Conservation (phyloP, 2,113 vertebrate species). For the Brachypteracias leptosomus region DNA sequence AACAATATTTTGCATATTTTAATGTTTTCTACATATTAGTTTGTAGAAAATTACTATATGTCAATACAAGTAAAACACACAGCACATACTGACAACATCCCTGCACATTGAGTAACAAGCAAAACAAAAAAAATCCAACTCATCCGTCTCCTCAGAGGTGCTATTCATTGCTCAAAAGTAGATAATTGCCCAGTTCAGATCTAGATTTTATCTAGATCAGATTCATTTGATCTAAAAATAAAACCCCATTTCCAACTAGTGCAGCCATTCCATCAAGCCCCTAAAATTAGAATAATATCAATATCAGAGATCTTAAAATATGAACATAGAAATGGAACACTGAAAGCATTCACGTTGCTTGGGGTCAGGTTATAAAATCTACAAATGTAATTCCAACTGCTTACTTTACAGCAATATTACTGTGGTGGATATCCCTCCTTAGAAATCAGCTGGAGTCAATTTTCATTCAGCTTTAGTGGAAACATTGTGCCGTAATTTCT, state of each 20-base stretch:
- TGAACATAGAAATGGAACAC: not conserved
- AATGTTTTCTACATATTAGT: no score
- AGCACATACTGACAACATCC: not conserved
- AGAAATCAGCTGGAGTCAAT: not conserved
- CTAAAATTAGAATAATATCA: not conserved
- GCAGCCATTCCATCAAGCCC: not conserved
- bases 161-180: not conserved
- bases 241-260: not conserved
- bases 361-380: not conserved
- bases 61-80: not conserved
- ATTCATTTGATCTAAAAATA: constrained; percentile 17
- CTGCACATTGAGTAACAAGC: not conserved
- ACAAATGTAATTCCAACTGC: not conserved
- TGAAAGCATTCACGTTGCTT: not conserved
- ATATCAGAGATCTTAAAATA: not conserved
- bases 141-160: not conserved
- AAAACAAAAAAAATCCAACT: not conserved
- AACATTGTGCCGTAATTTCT: not conserved
- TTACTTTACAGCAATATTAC: not conserved
- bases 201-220: not conserved
- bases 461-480: not conserved
- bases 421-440: not conserved
- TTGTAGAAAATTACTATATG: no score
- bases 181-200: not conserved
- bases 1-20: not conserved